Evolutionary conservation across 2,113 vertebrate species (phyloP).

Genomic region (Anarrhichthys ocellatus): DNA sequence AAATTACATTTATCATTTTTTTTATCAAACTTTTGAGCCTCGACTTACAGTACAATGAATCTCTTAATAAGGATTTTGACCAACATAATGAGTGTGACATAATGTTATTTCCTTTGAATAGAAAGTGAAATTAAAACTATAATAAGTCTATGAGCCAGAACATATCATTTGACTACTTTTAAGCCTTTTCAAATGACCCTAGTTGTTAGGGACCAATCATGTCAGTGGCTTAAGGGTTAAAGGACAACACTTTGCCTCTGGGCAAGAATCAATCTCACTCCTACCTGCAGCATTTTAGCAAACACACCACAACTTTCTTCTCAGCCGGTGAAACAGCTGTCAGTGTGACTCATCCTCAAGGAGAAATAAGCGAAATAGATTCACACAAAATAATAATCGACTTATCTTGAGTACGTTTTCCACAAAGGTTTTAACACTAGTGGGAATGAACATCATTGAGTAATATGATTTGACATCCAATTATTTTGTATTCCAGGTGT

Average conservation of each 20-base stretch:
- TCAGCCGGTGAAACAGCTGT: background rate
- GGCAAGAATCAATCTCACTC: background rate
- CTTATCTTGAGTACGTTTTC: no score
- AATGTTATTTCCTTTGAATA: background rate
- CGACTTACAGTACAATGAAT: background rate
- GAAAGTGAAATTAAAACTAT: background rate
- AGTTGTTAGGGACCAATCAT: constrained; percentile 14
- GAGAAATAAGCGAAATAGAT: background rate
- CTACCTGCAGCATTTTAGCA: background rate
- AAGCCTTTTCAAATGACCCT: background rate
- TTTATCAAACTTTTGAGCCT: background rate
- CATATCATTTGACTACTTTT: background rate
- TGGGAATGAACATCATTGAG: background rate
- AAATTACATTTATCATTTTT: background rate
- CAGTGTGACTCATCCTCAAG: background rate
- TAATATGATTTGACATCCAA: background rate
- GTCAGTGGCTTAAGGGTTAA: background rate
- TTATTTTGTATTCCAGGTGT: background rate
- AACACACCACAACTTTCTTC: background rate
- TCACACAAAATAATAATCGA: background rate
- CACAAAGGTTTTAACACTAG: background rate
- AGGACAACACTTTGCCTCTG: background rate
- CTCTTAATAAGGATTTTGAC: background rate
- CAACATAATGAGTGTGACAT: background rate
- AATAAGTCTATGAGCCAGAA: background rate